These are phyloP conservation scores for Montipora efflorescens DNA, from an alignment of 64 coral and sea anemone species.

Conservation along the genomic window DNA sequence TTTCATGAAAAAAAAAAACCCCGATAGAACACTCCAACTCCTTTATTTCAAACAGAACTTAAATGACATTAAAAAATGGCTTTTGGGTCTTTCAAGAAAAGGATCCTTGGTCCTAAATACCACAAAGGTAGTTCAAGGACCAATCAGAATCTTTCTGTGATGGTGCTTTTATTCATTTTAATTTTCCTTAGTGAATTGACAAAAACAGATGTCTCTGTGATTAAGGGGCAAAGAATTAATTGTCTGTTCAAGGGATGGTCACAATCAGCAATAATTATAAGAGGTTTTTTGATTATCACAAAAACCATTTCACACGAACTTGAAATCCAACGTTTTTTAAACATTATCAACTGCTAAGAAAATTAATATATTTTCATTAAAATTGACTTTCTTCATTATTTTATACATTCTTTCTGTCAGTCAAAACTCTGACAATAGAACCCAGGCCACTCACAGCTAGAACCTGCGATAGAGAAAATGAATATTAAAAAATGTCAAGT, in stretches of 20 bases:
- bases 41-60: no score
- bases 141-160: no score
- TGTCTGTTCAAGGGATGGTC: neutral
- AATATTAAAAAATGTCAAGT: no score
- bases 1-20: no score
- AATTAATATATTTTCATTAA: neutral
- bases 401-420: conserved; percentile 95
- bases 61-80: no score
- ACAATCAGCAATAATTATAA: neutral
- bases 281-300: no score
- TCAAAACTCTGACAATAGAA: conserved; percentile 85
- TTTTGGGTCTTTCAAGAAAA: no score
- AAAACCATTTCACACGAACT: neutral
- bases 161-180: no score
- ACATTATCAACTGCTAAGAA: neutral
- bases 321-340: neutral
- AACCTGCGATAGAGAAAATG: conserved; percentile 61
- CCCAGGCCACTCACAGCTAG: conserved; percentile 80
- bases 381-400: neutral
- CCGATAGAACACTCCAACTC: no score
- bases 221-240: neutral
- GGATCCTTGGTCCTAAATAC: no score
- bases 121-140: no score
- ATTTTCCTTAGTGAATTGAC: neutral
- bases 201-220: neutral